These are phyloP conservation scores for Brachycybe producta DNA, from an alignment of 2,888 invertebrate genomes.

Conservation along the genomic window DNA sequence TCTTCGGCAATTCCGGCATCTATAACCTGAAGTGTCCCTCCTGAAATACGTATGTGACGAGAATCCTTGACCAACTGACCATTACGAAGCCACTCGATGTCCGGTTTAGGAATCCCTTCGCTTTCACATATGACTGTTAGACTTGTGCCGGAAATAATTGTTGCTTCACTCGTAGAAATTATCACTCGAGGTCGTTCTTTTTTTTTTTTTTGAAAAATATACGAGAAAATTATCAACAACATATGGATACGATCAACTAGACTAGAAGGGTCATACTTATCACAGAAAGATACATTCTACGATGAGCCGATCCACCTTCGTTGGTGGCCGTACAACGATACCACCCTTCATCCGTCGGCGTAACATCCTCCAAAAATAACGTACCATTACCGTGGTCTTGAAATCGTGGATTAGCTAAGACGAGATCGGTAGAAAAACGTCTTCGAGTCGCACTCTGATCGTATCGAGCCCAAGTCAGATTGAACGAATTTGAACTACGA, in stretches of 20 bases:
- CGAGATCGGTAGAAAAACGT: conserved; percentile 8
- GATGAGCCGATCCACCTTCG: conserved; percentile 36
- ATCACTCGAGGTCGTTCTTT: conserved; percentile 29
- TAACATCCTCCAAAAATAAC: conserved; percentile 31
- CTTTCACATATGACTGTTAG: conserved; percentile 29
- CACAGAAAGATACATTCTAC: conserved; percentile 30
- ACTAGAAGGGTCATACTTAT: conserved; percentile 28
- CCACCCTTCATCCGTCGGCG: conserved; percentile 36
- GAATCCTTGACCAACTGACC: conserved; percentile 18
- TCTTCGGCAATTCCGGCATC: conserved; percentile 24
- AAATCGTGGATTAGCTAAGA: conserved; percentile 12
- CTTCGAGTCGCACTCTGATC: conserved; percentile 18
- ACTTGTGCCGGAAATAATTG: conserved; percentile 26
- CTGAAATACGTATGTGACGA: background rate
- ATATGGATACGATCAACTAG: too few relatives aligned
- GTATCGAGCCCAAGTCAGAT: conserved; percentile 34
- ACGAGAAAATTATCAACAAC: too few relatives aligned
- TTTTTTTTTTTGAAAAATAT: too few relatives aligned
- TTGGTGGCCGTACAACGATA: conserved; percentile 40
- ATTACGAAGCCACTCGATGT: conserved; percentile 27
- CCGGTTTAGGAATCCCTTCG: conserved; percentile 30
- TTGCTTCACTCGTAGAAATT: conserved; percentile 26
- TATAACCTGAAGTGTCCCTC: background rate
- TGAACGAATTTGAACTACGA: conserved; percentile 32
- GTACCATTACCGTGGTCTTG: conserved; percentile 34